phyloP scores from a whole-genome alignment of 1,140 invertebrate genomes.

The Aphelinus certus region DNA sequence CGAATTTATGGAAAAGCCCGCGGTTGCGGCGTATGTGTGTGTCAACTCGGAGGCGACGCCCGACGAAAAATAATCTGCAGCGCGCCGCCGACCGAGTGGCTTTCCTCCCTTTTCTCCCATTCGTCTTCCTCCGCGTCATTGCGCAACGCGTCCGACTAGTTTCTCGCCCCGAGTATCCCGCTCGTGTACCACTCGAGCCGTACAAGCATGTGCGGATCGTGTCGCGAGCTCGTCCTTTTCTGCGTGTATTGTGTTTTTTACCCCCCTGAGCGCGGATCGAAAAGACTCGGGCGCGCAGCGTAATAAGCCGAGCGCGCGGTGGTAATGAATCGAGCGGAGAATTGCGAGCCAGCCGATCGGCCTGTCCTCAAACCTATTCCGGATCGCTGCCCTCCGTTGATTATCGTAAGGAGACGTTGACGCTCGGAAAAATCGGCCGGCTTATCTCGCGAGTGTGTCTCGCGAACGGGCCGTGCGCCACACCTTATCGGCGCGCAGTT shows the following conservation, averaged over 20 bases:
- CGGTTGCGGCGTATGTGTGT: no score
- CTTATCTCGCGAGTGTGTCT: background rate
- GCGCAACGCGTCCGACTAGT: conserved; percentile 16
- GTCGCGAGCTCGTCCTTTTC: no score
- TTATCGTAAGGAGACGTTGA: no score
- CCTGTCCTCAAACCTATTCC: no score
- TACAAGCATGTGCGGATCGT: no score
- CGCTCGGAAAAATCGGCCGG: background rate
- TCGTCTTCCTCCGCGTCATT: conserved; percentile 42
- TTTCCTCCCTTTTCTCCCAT: conserved; percentile 39
- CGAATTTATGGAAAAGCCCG: conserved; percentile 22
- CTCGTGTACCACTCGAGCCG: no score
- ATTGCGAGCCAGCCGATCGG: no score
- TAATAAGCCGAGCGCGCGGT: no score
- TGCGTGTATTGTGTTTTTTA: no score
- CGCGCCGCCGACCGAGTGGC: conserved; percentile 6
- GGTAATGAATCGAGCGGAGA: no score
- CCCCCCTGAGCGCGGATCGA: background rate
- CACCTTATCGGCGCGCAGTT: background rate
- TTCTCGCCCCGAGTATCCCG: background rate
- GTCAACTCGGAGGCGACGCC: background rate
- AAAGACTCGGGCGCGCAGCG: no score
- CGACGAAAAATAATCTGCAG: conserved; percentile 27
- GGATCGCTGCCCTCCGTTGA: no score
- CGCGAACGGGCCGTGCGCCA: background rate